Base-by-base conservation (phyloP, 2,888 invertebrate genomes). In the Pristionchus exspectatus region DNA sequence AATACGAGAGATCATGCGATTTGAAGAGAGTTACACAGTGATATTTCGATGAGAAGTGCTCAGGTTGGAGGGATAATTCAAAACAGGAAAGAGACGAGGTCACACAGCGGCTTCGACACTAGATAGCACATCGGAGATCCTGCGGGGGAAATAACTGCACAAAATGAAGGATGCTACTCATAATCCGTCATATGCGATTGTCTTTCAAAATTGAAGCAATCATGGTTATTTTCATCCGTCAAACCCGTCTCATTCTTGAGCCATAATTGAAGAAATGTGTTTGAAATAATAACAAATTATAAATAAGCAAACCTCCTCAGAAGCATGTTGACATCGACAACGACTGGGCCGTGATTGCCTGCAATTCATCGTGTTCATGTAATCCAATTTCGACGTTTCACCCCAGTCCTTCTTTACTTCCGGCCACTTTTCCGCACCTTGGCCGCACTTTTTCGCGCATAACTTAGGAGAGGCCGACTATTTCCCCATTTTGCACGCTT, bases 271-370 rank as follows among this genome's bases (percentile, higher is more conserved):
- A 44, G 44, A 44, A 44, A 5, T 56, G 9, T 14, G 56, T 14
- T 56, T 2, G 14, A 56, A 56, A 56, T 21, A 59, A 59, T 18
- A 59, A 12, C 4, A 56, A 18, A 30, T 24, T 24, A 0, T 30
- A 12, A 24, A 44, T 12, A 9, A 44, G 50, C 81, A 10, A 9
- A 93, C 93, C 93, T 94, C 84, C 94, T 87, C 66, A 94, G 92
- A n/a, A 94, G 91, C 94, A 94, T 95, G 90, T 94, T 94, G 18
- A 94, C 94, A 56, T 90, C 77, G n/a, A 94, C 94, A 24, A 94
- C 90, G 1, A 94, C 94, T 18, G 94, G 93, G 0, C 94, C 94
- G 87, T 94, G 94, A 63, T 90, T 93, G 2, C 93, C 92, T 92
- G 69, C 24, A 81, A 86, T 83, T 54, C 21, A 72, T 30, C 27